A percentile compares a stretch with the other conserved stretches of the same genome.
phyloP scores from a whole-genome alignment of 2,113 vertebrate species.

The Cranoglanis bouderius region DNA sequence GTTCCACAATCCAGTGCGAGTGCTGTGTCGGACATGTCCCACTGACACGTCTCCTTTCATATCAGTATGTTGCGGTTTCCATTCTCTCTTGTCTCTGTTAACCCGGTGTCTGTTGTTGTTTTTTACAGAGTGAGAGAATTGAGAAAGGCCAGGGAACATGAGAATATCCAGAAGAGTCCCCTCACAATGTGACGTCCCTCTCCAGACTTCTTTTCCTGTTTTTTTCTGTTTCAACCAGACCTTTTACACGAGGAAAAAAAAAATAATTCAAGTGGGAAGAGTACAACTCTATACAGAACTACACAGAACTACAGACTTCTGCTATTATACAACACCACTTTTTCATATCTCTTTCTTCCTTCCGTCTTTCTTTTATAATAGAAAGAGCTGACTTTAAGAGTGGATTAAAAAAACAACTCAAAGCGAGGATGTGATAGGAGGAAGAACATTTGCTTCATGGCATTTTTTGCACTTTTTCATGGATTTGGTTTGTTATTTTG shows the following conservation, averaged over 20 bases:
- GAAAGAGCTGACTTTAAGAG: slow-evolving; percentile 66
- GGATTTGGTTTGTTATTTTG: slow-evolving; percentile 70
- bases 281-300: slow-evolving; percentile 77
- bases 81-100: background rate
- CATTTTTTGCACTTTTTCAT: slow-evolving; percentile 83
- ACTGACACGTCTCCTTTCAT: background rate
- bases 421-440: slow-evolving; percentile 53
- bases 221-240: slow-evolving; percentile 90
- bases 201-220: slow-evolving; percentile 85
- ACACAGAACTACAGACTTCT: slow-evolving; percentile 66
- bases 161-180: slow-evolving; percentile 90
- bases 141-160: slow-evolving; percentile 99
- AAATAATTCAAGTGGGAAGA: slow-evolving; percentile 75
- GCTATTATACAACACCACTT: slow-evolving; percentile 67
- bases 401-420: slow-evolving; percentile 62
- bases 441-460: slow-evolving; percentile 74
- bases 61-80: no score
- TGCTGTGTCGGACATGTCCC: background rate
- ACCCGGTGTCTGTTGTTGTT: slow-evolving; percentile 12
- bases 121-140: slow-evolving; percentile 99
- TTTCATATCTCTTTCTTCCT: slow-evolving; percentile 72
- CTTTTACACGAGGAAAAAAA: slow-evolving; percentile 83
- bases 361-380: slow-evolving; percentile 69
- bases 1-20: background rate
- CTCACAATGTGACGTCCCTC: slow-evolving; percentile 97